Evolutionary conservation across 2,888 invertebrate genomes (phyloP), one percentile per base, ranked within the genome.

Genomic region (Amblyjoppa proteus): DNA sequence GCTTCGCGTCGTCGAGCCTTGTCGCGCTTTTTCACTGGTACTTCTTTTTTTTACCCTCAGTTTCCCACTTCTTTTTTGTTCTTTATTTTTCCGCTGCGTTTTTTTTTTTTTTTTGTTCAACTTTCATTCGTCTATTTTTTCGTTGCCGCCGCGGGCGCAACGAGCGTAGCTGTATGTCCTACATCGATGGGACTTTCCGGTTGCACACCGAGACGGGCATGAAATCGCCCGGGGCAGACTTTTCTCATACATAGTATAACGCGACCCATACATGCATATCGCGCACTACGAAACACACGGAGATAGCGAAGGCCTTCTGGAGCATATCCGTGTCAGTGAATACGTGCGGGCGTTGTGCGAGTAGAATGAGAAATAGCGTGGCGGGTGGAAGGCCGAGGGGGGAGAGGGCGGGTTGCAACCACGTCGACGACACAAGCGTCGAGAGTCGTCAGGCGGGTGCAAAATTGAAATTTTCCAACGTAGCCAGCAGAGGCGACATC

Each of bases 401-500:
- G 61, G 5, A 31, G 16, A 16, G 51, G 51, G n/a, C 0, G n/a
- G 28, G 61, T 45, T 45, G 45, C 25, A 53, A 68, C 56, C 68
- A 3, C 53, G 28, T 34, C 41, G 77, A 68, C 77, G 68, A 38
- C 77, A 68, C 34, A 66, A 66, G 51, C 16, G 76, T 51, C 38
- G 66, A 56, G 68, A 66, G 38, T 76, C 77, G 68, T 38, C 66
- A 16, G 49, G 53, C 61, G 68, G 51, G 11, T 56, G 68, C 25
- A 68, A 77, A 77, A 77, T 77, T 77, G 77, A 77, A 77, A 68
- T 68, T 77, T 77, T 56, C 5, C 53, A 77, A 45, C 77, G 77
- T 56, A 77, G 25, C 77, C 41, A 68, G 53, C 51, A 41, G 41
- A 2, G 41, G 41, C 41, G 41, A 41, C 53, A 34, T 64, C 61